Percentiles rank a stretch among this genome's conserved stretches.
Conservation (phyloP, 1,140 invertebrate species). For the Drosophila kepulauana region DNA sequence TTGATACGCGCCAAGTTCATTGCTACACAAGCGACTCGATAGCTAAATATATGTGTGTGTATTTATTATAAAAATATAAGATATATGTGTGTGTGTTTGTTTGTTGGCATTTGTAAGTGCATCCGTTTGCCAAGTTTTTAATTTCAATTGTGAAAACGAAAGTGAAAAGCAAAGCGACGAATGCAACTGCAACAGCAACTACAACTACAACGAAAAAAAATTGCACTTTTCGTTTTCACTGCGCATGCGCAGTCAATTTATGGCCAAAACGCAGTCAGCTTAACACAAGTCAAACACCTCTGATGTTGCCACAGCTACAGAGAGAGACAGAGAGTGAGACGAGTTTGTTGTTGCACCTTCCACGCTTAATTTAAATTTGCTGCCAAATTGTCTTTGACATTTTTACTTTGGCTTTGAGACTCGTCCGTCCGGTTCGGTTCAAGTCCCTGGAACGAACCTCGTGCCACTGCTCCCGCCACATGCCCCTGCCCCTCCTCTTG, state of each 20-base stretch:
- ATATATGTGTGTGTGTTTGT: conserved; percentile 18
- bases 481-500: not conserved
- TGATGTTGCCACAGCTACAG: not conserved
- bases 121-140: conserved; percentile 82
- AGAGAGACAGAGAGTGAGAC: not conserved
- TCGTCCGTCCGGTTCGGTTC: conserved; percentile 20
- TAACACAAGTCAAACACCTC: conserved; percentile 23
- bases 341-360: conserved; percentile 1
- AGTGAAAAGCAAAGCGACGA: conserved; percentile 73
- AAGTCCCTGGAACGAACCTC: conserved; percentile 34
- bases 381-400: conserved; percentile 77
- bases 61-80: not conserved
- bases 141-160: conserved; percentile 79
- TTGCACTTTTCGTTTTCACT: conserved; percentile 73
- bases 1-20: conserved; percentile 71
- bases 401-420: conserved; percentile 65
- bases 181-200: conserved; percentile 45
- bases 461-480: conserved; percentile 2
- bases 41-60: conserved; percentile 3
- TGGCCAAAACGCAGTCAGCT: conserved; percentile 52
- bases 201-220: conserved; percentile 22
- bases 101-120: conserved; percentile 61
- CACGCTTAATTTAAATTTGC: conserved; percentile 61
- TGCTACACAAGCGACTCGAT: conserved; percentile 45
- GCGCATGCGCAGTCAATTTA: conserved; percentile 74